These are phyloP conservation scores for Phasianus colchicus DNA, from an alignment of 2,113 vertebrate genomes.

Conservation along the genomic window DNA sequence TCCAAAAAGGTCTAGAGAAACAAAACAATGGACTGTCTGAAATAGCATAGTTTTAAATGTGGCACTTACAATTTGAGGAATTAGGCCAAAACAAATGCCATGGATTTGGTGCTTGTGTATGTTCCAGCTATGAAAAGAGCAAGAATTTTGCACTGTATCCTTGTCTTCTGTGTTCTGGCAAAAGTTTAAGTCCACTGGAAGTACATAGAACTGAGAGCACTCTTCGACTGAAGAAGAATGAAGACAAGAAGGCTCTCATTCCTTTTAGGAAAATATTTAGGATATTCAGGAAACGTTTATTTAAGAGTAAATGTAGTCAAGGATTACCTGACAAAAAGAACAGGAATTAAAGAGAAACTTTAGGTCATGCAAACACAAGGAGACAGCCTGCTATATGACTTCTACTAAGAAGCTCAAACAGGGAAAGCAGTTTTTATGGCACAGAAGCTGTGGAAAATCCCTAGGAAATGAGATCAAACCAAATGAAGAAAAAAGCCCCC, in stretches of 20 bases:
- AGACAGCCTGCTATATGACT: background rate
- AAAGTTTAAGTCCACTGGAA: background rate
- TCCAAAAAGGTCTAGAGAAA: background rate
- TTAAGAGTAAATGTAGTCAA: background rate
- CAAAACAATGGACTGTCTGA: background rate
- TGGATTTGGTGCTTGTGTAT: background rate
- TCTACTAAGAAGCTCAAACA: slow-evolving; percentile 8
- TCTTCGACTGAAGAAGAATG: background rate
- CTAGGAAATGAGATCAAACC: slow-evolving; percentile 48
- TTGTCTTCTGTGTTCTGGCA: background rate
- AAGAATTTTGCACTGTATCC: background rate
- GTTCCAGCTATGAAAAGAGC: background rate
- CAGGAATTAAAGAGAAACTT: background rate
- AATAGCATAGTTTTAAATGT: background rate
- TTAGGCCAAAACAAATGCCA: background rate
- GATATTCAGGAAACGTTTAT: background rate
- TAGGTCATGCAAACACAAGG: background rate
- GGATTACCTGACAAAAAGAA: background rate
- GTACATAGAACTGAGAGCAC: background rate
- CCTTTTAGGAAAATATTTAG: background rate
- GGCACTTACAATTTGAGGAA: background rate
- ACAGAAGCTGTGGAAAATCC: slow-evolving; percentile 43
- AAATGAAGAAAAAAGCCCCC: background rate
- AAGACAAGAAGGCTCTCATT: background rate
- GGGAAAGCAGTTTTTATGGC: slow-evolving; percentile 25